A percentile compares a stretch with the other conserved stretches of the same genome.
Conservation (phyloP, 2,797 vertebrate genomes). For the Pseudocheirus occidentalis region DNA sequence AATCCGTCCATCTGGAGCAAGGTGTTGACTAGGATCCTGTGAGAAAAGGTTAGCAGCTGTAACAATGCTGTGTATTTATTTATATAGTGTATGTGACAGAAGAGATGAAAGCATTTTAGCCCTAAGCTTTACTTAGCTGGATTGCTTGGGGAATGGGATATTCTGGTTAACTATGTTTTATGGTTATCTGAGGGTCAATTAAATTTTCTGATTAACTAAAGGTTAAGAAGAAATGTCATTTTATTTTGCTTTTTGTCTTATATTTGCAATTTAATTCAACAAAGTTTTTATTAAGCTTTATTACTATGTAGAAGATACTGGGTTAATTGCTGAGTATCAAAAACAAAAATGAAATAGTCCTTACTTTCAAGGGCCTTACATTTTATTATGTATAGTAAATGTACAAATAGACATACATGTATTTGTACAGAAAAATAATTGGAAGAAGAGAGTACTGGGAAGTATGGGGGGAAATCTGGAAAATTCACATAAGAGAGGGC, state of each 20-base stretch:
- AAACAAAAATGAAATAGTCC: neutral
- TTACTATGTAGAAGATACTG: neutral
- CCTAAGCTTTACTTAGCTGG: neutral
- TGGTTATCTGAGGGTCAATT: neutral
- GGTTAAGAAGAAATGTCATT: neutral
- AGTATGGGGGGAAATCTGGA: neutral
- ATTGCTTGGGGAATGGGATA: neutral
- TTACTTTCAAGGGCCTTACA: neutral
- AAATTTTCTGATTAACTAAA: neutral
- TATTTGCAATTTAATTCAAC: neutral
- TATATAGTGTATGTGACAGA: neutral
- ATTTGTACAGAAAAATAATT: neutral
- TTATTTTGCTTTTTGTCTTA: neutral
- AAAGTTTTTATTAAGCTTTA: neutral
- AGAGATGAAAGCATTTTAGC: neutral
- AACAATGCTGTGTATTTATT: neutral
- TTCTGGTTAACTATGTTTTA: neutral
- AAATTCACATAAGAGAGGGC: neutral
- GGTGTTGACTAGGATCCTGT: neutral
- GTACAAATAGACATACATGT: neutral
- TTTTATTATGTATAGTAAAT: neutral
- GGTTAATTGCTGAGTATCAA: neutral
- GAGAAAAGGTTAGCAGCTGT: neutral
- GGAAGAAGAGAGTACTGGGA: neutral
- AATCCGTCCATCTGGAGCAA: neutral